Conservation (phyloP, 2,113 vertebrate species). For the Entomyzon cyanotis region DNA sequence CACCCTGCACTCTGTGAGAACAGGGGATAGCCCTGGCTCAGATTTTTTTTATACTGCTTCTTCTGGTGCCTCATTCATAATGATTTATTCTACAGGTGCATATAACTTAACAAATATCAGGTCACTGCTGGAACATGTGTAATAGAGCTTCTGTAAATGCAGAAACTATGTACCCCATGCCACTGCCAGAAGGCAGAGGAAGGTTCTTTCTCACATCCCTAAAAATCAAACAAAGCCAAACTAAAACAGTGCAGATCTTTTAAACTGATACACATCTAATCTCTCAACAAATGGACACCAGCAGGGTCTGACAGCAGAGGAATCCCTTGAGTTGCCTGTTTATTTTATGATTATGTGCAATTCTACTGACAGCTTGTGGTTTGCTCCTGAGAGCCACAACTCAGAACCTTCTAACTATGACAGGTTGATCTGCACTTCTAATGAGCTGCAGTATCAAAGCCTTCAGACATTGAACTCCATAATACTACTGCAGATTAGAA, state of each 20-base stretch:
- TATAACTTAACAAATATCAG: conserved; percentile 8
- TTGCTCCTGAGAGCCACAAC: neutral
- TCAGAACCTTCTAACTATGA: neutral
- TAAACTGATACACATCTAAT: neutral
- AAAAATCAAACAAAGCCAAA: neutral
- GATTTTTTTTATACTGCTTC: neutral
- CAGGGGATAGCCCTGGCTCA: neutral
- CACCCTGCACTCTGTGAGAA: neutral
- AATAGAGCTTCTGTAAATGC: neutral
- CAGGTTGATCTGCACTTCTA: neutral
- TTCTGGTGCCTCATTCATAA: neutral
- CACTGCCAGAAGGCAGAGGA: neutral
- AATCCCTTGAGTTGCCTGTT: neutral
- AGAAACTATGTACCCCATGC: neutral
- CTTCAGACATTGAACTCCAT: neutral
- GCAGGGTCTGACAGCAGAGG: neutral
- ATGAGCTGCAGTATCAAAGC: neutral
- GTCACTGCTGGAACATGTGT: neutral
- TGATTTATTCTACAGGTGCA: neutral
- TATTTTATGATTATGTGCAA: neutral
- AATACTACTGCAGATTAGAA: neutral
- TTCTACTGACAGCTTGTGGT: neutral
- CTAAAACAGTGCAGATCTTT: neutral
- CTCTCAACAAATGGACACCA: neutral
- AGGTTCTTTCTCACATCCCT: neutral